Base-by-base conservation (phyloP, 2,113 vertebrate species). In the Pimephales promelas region DNA sequence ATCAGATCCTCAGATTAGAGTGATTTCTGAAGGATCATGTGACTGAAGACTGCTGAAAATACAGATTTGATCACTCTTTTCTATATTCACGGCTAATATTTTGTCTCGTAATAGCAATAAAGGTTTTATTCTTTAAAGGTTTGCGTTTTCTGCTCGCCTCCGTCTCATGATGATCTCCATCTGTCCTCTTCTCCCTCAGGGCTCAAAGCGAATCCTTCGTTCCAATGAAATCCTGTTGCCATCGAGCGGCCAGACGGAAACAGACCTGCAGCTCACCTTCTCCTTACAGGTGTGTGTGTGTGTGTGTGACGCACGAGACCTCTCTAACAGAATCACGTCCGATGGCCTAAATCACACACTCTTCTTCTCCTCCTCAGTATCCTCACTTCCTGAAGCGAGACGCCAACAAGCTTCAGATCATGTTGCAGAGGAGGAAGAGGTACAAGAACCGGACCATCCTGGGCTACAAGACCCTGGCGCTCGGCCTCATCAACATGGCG, bases 391-490 rank as follows among this genome's bases (percentile, higher is more conserved):
- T 98, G 79, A 98, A 98, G 90, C 93, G 97, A 61, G 96, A 97
- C 47, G 96, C 96, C 90, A 98, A 98, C 89, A 96, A 96, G 86
- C 94, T 98, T 10, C 97, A 98, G 94, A 96, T 98, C 87, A 97
- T 98, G 96, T 87, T 98, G 86, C 96, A 98, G 85, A 90, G 97
- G 10, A 93, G 97, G 49, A 98, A 97, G 86, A 92, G 96, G 0
- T 97, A 97, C 91, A 98, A 97, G 92, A 97, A 98, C 90, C 92
- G 97, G n/a, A 97, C 97, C 85, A 96, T 98, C 91, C 90, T 97
- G 86, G 97, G 97, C 79, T 98, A 98, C 89, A 98, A 98, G 91
- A 98, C 96, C 0, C 92, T 98, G 79, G 97, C 96, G 0, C 90
- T 97, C 86, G 97, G 96, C 0, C 94, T 97, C 85, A 97, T 98